Evolutionary conservation across 2,888 invertebrate species (phyloP).

Genomic region (Chalcosyrphus nemorum): DNA sequence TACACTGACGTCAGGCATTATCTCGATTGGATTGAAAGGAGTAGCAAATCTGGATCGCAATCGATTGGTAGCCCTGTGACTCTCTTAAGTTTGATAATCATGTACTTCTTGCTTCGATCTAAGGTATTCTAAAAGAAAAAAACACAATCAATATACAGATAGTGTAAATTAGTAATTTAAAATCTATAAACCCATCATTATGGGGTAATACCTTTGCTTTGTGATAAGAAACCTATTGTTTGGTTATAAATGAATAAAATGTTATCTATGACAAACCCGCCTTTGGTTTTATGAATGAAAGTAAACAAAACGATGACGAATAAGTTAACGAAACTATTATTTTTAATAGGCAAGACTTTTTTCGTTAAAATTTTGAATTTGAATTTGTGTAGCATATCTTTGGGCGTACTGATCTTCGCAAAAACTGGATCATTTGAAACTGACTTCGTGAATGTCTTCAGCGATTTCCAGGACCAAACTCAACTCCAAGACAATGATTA

Average conservation of each 20-base stretch:
- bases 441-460: too few species aligned
- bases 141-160: background rate
- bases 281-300: constrained; percentile 4
- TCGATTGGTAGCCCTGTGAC: background rate
- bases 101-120: background rate
- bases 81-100: background rate
- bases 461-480: too few species aligned
- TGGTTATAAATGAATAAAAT: background rate
- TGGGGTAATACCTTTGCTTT: background rate
- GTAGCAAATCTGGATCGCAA: constrained; percentile 6
- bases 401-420: background rate
- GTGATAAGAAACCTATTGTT: background rate
- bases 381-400: background rate
- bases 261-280: background rate
- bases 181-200: background rate
- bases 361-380: background rate
- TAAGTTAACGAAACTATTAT: background rate
- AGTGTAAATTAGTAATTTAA: background rate
- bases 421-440: background rate
- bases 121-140: background rate
- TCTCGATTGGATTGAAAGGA: constrained; percentile 74
- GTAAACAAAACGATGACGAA: background rate
- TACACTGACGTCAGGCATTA: constrained; percentile 86
- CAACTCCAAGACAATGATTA: too few species aligned
- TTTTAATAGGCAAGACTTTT: background rate